These are phyloP conservation scores for Teleogryllus occipitalis DNA, from an alignment of 1,140 invertebrate species.

Conservation along the genomic window DNA sequence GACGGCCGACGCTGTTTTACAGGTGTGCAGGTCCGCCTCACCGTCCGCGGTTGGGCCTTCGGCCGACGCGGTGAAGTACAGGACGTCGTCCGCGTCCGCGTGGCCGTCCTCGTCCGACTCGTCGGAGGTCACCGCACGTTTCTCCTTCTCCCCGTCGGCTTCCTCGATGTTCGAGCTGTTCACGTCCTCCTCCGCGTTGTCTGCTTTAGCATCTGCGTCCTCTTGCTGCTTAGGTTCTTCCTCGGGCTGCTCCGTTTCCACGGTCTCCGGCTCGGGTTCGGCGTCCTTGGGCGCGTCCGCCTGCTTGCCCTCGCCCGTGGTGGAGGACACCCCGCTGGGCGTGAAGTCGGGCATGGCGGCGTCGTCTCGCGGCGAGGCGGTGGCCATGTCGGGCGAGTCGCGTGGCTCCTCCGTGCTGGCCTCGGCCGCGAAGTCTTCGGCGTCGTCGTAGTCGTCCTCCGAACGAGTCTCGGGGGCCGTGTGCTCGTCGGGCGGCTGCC, in stretches of 20 bases:
- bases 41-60: background rate
- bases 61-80: background rate
- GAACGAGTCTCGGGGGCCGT: background rate
- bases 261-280: background rate
- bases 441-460: background rate
- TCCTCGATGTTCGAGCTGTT: background rate
- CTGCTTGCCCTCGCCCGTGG: background rate
- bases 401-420: background rate
- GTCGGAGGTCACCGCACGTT: background rate
- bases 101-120: background rate
- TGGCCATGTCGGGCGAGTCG: background rate
- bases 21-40: no score
- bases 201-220: background rate
- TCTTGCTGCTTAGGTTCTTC: background rate
- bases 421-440: background rate
- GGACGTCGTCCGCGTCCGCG: background rate
- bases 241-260: background rate
- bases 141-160: background rate
- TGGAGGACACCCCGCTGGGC: background rate
- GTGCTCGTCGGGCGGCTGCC: background rate
- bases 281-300: no score
- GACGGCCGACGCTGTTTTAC: no score
- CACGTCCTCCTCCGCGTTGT: background rate
- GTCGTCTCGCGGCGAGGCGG: background rate
- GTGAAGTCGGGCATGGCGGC: background rate